Conservation (phyloP, 92 coral and sea anemone genomes). For the Actinostola sp. region DNA sequence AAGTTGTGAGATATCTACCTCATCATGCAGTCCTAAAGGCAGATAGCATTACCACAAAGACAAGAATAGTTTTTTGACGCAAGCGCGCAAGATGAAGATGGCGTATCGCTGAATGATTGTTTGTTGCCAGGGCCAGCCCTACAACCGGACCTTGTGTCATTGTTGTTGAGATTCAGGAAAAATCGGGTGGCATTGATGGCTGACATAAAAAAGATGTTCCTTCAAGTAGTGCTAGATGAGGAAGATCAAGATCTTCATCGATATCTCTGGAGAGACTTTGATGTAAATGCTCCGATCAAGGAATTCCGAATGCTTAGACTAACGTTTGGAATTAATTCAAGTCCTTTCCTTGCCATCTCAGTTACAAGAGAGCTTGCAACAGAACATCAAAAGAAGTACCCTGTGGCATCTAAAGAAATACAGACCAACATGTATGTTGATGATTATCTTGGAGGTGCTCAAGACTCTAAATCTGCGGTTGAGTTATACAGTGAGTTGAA, state of each 20-base stretch:
- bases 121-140: slow-evolving; percentile 42
- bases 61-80: slow-evolving; percentile 51
- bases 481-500: slow-evolving; percentile 15
- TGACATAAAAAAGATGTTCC: slow-evolving; percentile 26
- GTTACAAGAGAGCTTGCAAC: slow-evolving; percentile 6
- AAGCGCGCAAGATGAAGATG: slow-evolving; percentile 30
- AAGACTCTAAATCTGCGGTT: slow-evolving; percentile 45
- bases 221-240: background rate
- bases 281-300: slow-evolving; percentile 4
- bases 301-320: slow-evolving; percentile 9
- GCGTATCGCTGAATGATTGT: slow-evolving; percentile 44
- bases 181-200: slow-evolving; percentile 36
- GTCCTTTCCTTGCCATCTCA: slow-evolving; percentile 11
- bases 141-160: slow-evolving; percentile 34
- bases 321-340: slow-evolving; percentile 15
- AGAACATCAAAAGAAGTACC: slow-evolving; percentile 5
- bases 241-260: slow-evolving; percentile 10
- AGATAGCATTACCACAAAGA: slow-evolving; percentile 44
- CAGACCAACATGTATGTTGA: slow-evolving; percentile 28
- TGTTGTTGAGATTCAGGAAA: slow-evolving; percentile 40
- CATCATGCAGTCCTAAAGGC: slow-evolving; percentile 44
- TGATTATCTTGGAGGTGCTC: slow-evolving; percentile 49
- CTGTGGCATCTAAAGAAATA: slow-evolving; percentile 8
- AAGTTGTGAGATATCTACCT: slow-evolving; percentile 40
- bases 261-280: slow-evolving; percentile 21